Conservation (phyloP, 2,113 vertebrate species). For the Neodontobutis hainanensis region DNA sequence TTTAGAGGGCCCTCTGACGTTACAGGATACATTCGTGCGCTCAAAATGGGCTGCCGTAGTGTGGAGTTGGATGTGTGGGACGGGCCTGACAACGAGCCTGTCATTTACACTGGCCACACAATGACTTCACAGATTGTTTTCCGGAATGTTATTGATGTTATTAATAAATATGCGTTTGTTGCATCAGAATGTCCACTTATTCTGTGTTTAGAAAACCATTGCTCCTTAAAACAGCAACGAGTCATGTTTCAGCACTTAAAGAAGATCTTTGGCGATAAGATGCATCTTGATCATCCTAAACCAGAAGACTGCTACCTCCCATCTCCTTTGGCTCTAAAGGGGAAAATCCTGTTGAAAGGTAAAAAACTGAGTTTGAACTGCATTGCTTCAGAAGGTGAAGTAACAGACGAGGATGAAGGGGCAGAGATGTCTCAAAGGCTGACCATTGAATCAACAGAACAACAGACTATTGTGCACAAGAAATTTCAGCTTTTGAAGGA, state of each 20-base stretch:
- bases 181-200: constrained; percentile 95
- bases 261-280: constrained; percentile 93
- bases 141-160: constrained; percentile 90
- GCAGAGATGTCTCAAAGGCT: constrained; percentile 93
- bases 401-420: constrained; percentile 96
- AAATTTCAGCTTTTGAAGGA: constrained; percentile 94
- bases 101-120: constrained; percentile 96
- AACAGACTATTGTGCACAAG: constrained; percentile 80
- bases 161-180: constrained; percentile 95
- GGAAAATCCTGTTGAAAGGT: constrained; percentile 92
- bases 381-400: constrained; percentile 89
- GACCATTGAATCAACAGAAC: constrained; percentile 84
- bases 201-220: constrained; percentile 96
- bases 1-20: constrained; percentile 98
- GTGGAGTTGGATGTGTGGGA: constrained; percentile 98
- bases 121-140: constrained; percentile 98
- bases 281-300: constrained; percentile 84
- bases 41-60: constrained; percentile 97
- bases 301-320: constrained; percentile 90
- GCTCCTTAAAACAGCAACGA: constrained; percentile 93
- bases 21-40: constrained; percentile 94
- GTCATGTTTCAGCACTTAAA: constrained; percentile 97
- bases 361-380: constrained; percentile 90
- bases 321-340: constrained; percentile 87
- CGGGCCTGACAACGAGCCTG: constrained; percentile 93